These are phyloP conservation scores for Pogoniulus pusillus DNA, from an alignment of 2,797 vertebrate genomes.

Conservation along the genomic window DNA sequence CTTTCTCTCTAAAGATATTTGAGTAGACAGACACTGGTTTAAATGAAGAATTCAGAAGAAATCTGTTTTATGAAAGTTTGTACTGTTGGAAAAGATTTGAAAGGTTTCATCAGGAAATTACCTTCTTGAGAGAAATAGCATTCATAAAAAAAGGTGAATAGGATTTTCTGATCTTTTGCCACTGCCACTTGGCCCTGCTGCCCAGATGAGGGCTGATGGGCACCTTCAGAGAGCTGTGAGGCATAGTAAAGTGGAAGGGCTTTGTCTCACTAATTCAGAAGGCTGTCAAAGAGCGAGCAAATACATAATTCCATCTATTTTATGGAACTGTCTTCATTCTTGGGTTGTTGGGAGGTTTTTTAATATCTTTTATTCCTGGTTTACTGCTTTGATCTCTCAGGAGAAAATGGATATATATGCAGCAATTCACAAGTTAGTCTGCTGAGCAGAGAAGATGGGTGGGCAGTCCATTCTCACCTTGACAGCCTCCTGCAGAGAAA, in stretches of 20 bases:
- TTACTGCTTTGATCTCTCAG: not conserved
- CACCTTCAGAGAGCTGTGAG: not conserved
- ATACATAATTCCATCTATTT: not conserved
- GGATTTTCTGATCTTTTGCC: not conserved
- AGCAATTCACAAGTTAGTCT: not conserved
- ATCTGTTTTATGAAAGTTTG: not conserved
- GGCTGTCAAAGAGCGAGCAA: not conserved
- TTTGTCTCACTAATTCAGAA: not conserved
- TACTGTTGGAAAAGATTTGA: not conserved
- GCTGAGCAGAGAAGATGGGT: not conserved
- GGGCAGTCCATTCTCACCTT: conserved; percentile 11
- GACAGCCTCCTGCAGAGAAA: not conserved
- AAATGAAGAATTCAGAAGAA: not conserved
- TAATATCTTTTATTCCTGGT: not conserved
- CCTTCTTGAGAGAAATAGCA: not conserved
- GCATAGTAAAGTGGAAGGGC: accelerated
- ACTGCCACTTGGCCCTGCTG: not conserved
- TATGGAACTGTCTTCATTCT: not conserved
- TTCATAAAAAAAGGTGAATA: not conserved
- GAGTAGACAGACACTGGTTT: not conserved
- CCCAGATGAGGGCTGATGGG: not conserved
- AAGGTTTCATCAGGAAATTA: not conserved
- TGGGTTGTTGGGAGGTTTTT: accelerated
- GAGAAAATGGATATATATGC: not conserved
- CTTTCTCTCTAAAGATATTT: not conserved